Base-by-base conservation (phyloP, 2,113 vertebrate genomes). In the Amia ocellicauda region DNA sequence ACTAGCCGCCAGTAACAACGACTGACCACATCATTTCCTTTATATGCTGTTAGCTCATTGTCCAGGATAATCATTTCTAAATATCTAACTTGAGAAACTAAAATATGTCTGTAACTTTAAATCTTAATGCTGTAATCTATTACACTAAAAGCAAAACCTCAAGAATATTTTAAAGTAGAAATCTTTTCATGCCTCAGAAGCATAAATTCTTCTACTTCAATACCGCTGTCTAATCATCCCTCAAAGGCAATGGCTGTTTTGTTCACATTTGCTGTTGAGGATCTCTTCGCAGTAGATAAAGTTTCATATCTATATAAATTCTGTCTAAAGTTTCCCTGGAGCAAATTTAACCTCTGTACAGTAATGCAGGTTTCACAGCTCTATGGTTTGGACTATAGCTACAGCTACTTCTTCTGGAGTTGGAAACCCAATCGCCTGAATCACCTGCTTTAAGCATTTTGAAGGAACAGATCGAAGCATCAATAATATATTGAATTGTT, bases 391-490 rank as follows among this genome's bases (percentile, higher is more conserved):
- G 57, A 63, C n/a, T 41, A 1, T 67, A 67, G 40, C 50, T 55
- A 52, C 29, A 68, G 31, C 61, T 50, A 56, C 71, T 80, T 78
- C 72, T 71, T 73, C 17, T 19, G 22, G 56, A 55, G 54, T 73
- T 71, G 78, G 72, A 76, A 77, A 79, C 3, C 17, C 63, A 74
- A 66, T 60, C 65, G 31, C 64, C 56, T 60, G 11, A 77, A 60
- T 69, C 60, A 56, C 36, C 58, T n/a, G 9, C 61, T 73, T 56
- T 77, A 74, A 76, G n/a, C 74, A 53, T 76, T 81, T 72, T 55
- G 66, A 74, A 75, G 63, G 31, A 36, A 36, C 31, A 36, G 31
- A 36, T 36, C 31, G 11, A 36, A 36, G 11, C 11, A 11, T 36
- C n/a, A 7, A 47, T 16, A n/a, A 16, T 16, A 13, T 17, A 16